Evolutionary conservation across 2,888 invertebrate species (phyloP), one percentile per base, ranked within the genome.

Genomic region (Spodoptera exigua): DNA sequence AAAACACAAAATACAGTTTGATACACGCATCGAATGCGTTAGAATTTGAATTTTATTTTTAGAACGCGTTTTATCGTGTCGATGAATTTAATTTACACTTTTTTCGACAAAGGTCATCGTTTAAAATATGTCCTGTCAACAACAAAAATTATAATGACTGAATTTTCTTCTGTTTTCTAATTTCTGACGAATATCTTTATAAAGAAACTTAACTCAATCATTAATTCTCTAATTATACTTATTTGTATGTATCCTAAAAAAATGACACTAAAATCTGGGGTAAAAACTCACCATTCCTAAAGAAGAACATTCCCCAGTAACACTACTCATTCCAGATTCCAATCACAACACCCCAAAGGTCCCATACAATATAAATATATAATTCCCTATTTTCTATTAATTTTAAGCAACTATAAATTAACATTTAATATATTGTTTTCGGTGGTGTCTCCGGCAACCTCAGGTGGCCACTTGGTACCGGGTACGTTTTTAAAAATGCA

Each of bases 401-500:
- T 36, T 36, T 12, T 36, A 36, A 36, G n/a, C 16, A 17, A 17
- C n/a, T 66, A 55, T 56, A 62, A 9, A 83, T 89, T 88, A 86
- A 86, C 79, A 83, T 85, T 64, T 67, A 83, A 87, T 91, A 89
- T 91, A 89, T 92, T 93, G 93, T 93, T 93, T 93, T 93, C 93
- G 93, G 93, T 94, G 93, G 90, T 87, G 93, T 84, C 85, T 86
- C 82, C 87, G 86, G 79, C 82, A 86, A 90, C 85, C 90, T 87
- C 96, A 97, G 97, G 97, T 97, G 96, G 97, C 97, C 95, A 96
- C 96, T 95, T 97, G 97, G 97, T 97, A 96, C 96, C 96, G 97
- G 97, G 97, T 97, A 97, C 95, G 97, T 87, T 62, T 84, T 83
- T 84, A 76, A 80, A 79, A 80, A 75, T 81, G 77, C 76, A 77